Percentiles rank a stretch among this genome's conserved stretches.
phyloP scores from a whole-genome alignment of 2,888 invertebrate species.

The Brachyptera putata region DNA sequence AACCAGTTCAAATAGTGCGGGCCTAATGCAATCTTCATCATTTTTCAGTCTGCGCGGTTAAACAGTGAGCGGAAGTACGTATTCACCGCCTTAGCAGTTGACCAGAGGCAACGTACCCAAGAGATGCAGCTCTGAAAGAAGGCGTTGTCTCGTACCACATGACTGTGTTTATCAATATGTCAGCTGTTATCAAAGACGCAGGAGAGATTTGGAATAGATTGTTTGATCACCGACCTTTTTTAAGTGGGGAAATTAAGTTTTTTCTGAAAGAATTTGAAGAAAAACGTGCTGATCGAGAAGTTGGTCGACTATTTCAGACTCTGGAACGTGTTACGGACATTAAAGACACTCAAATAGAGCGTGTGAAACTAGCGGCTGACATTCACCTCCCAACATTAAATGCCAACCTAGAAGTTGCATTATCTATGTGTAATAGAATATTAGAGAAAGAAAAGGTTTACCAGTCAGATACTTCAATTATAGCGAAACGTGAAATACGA shows the following conservation, averaged over 20 bases:
- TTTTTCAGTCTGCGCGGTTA: neutral
- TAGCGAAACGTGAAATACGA: conserved; percentile 50
- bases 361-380: conserved; percentile 59
- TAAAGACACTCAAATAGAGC: conserved; percentile 67
- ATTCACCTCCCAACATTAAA: conserved; percentile 57
- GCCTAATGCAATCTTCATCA: too few relatives aligned
- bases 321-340: conserved; percentile 74
- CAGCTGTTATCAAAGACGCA: conserved; percentile 56
- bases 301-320: conserved; percentile 70
- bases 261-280: conserved; percentile 83
- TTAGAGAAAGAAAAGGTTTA: conserved; percentile 55
- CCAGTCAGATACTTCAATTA: conserved; percentile 49
- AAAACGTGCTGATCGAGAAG: conserved; percentile 72
- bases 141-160: neutral
- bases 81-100: too few relatives aligned
- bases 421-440: conserved; percentile 59
- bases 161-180: conserved; percentile 16
- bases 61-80: too few relatives aligned
- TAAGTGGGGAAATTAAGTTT: conserved; percentile 80
- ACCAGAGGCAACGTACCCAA: too few relatives aligned
- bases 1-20: too few relatives aligned
- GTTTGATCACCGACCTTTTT: conserved; percentile 81
- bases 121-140: too few relatives aligned
- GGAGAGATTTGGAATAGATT: conserved; percentile 78
- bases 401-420: conserved; percentile 61